Conservation (phyloP, 2,888 invertebrate genomes). For the Phaedon cochleariae region DNA sequence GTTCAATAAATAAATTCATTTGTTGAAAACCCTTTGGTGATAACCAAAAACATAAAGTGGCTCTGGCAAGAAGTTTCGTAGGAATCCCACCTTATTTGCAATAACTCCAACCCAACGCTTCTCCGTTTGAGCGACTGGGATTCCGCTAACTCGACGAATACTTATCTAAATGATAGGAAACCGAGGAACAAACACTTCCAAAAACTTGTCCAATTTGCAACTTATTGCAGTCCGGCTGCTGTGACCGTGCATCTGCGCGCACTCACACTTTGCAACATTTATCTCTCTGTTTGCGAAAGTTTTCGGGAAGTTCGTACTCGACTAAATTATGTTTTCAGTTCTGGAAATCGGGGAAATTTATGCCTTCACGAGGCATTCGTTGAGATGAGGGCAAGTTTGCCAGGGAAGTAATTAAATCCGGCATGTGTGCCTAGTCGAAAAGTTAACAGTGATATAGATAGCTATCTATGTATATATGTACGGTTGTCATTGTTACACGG, state of each 20-base stretch:
- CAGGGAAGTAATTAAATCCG: neutral
- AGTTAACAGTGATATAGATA: too few relatives aligned
- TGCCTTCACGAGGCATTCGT: constrained; percentile 9
- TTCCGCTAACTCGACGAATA: constrained; percentile 7
- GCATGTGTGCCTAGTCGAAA: constrained; percentile 1
- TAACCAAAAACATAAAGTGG: too few relatives aligned
- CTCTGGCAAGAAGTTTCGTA: neutral
- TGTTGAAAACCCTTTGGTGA: too few relatives aligned
- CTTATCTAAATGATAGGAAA: constrained; percentile 13
- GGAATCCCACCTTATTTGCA: neutral
- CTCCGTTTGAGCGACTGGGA: neutral
- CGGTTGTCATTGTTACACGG: neutral
- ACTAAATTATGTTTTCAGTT: constrained; percentile 11
- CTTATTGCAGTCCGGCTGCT: constrained; percentile 13
- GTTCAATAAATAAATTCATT: too few relatives aligned
- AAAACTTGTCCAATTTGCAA: constrained; percentile 21
- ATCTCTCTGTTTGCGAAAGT: constrained; percentile 8
- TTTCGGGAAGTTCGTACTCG: constrained; percentile 1
- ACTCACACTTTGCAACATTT: constrained; percentile 11
- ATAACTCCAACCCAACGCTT: neutral
- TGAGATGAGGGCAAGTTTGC: neutral
- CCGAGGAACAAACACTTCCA: constrained; percentile 11
- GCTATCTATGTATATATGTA: neutral
- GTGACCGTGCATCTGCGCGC: constrained; percentile 14
- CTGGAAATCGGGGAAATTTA: constrained; percentile 8